A percentile compares a stretch with the other conserved stretches of the same genome.
Conservation (phyloP, 2,888 invertebrate species). For the Patella pellucida region DNA sequence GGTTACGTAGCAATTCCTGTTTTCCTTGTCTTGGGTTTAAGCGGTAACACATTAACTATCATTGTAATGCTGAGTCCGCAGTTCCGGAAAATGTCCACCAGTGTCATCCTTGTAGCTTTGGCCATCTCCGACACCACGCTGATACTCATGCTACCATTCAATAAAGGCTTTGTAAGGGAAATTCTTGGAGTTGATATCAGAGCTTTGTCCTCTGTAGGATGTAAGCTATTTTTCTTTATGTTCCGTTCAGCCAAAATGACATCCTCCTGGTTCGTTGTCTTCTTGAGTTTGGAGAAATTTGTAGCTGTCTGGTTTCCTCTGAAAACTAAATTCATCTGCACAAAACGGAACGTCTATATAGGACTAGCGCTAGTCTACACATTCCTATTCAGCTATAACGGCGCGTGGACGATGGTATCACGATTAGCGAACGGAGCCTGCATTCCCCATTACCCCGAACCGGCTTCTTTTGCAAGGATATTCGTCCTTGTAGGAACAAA, state of each 20-base stretch:
- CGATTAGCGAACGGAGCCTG: conserved; percentile 38
- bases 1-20: conserved; percentile 35
- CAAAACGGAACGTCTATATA: conserved; percentile 32
- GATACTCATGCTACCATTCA: conserved; percentile 46
- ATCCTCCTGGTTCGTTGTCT: conserved; percentile 53
- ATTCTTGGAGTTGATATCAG: conserved; percentile 44
- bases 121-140: conserved; percentile 46
- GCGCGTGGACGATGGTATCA: conserved; percentile 46
- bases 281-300: conserved; percentile 49
- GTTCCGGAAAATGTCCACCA: conserved; percentile 38
- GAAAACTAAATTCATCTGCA: conserved; percentile 42
- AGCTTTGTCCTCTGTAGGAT: conserved; percentile 40
- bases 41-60: conserved; percentile 46
- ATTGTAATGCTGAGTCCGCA: conserved; percentile 38
- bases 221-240: conserved; percentile 48
- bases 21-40: conserved; percentile 40
- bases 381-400: conserved; percentile 36
- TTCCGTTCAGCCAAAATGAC: conserved; percentile 48
- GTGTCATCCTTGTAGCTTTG: conserved; percentile 42
- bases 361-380: conserved; percentile 37
- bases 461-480: conserved; percentile 29
- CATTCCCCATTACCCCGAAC: conserved; percentile 37
- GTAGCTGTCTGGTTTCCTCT: conserved; percentile 50
- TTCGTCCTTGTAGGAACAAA: conserved; percentile 36
- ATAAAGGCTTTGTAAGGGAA: conserved; percentile 41